Evolutionary conservation across 2,888 invertebrate species (phyloP).

Genomic region (Andrena marginata): DNA sequence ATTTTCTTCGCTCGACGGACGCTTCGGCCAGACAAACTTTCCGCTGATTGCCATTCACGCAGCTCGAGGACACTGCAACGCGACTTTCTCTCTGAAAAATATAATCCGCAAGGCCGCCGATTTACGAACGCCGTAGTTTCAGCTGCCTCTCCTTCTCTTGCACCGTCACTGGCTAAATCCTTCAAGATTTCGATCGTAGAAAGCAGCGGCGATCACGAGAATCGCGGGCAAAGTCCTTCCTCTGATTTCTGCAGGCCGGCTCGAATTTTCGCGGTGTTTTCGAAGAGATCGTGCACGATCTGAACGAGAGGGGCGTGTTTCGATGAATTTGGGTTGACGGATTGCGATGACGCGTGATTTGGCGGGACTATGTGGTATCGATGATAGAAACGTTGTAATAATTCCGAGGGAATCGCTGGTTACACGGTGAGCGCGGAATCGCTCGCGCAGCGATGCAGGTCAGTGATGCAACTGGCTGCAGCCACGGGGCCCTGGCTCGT

Average conservation of each 20-base stretch:
- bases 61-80: slow-evolving; percentile 4
- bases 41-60: slow-evolving; percentile 1
- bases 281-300: too few relatives aligned
- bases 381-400: background rate
- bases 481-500: slow-evolving; percentile 37
- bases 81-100: slow-evolving; percentile 49
- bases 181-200: too few relatives aligned
- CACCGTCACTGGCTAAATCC: background rate
- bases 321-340: too few relatives aligned
- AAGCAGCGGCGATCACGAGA: too few relatives aligned
- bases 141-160: too few relatives aligned
- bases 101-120: background rate
- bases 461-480: slow-evolving; percentile 64
- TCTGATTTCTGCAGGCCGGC: too few relatives aligned
- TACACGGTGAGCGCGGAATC: slow-evolving; percentile 9
- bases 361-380: background rate
- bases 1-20: background rate
- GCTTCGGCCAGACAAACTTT: background rate
- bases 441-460: slow-evolving; percentile 41
- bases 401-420: background rate
- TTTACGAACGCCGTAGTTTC: background rate
- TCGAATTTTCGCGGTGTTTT: too few relatives aligned
- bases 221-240: too few relatives aligned
- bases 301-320: too few relatives aligned
- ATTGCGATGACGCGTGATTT: background rate